Percentiles rank a stretch among this genome's conserved stretches.
These are phyloP conservation scores for Coronaproctus castanopsis DNA, from an alignment of 2,888 invertebrate genomes.

Conservation along the genomic window DNA sequence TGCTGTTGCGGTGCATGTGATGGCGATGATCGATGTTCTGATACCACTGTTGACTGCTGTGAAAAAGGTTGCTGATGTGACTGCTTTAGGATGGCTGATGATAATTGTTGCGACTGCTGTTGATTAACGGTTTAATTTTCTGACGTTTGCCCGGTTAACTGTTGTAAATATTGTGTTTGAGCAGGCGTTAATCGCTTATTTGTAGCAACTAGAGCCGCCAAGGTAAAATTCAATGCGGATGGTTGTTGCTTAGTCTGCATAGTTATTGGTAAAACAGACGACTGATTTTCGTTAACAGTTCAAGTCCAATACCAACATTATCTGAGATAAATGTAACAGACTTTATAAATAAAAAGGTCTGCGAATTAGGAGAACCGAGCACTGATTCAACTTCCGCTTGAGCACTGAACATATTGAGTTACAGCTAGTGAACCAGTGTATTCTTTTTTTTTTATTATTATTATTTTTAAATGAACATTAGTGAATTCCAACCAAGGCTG, in stretches of 20 bases:
- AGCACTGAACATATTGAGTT: constrained; percentile 50
- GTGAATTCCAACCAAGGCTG: too few relatives aligned
- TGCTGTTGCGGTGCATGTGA: not conserved
- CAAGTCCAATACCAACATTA: not conserved
- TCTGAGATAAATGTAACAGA: not conserved
- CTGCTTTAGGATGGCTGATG: not conserved
- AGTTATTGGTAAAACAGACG: not conserved
- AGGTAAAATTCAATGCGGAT: not conserved
- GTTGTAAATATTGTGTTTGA: constrained; percentile 37
- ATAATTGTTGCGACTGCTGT: constrained; percentile 1
- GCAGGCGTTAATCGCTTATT: constrained; percentile 31
- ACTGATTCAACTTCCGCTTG: constrained; percentile 8
- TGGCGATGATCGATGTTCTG: too few relatives aligned
- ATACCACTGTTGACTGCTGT: not conserved
- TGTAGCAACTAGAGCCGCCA: constrained; percentile 9
- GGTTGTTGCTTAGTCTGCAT: not conserved
- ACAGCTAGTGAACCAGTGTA: constrained; percentile 87
- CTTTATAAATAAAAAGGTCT: not conserved
- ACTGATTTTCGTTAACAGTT: not conserved
- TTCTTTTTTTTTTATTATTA: too few relatives aligned
- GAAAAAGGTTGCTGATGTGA: not conserved
- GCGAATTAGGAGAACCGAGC: too few relatives aligned
- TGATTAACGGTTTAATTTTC: constrained; percentile 4
- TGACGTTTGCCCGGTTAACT: constrained; percentile 26
- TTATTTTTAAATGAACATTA: too few relatives aligned